Conservation (phyloP, 2,888 invertebrate species). For the Homarus gammarus region DNA sequence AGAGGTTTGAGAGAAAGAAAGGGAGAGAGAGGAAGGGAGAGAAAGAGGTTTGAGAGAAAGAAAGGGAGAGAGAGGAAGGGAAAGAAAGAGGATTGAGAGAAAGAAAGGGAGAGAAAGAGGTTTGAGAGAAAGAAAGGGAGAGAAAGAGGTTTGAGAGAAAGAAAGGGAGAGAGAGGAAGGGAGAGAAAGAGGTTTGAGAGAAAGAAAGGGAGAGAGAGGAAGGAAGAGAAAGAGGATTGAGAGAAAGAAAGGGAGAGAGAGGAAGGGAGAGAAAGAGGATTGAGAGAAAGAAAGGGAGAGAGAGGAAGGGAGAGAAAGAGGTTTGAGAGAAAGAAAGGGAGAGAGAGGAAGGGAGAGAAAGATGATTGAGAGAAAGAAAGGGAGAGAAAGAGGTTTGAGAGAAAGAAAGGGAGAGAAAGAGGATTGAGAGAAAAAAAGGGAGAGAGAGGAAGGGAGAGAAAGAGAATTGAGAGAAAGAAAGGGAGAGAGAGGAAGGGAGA, state of each 20-base stretch:
- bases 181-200: neutral
- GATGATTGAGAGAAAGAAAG: too few relatives aligned
- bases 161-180: neutral
- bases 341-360: too few relatives aligned
- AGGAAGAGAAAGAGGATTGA: neutral
- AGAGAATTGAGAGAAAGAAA: neutral
- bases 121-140: too few relatives aligned
- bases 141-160: neutral
- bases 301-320: too few relatives aligned
- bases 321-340: neutral
- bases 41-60: neutral
- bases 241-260: neutral
- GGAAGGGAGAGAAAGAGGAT: neutral
- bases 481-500: neutral
- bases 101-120: neutral
- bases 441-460: neutral
- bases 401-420: neutral
- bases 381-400: neutral
- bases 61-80: neutral
- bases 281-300: neutral
- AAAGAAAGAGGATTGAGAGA: neutral
- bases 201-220: neutral
- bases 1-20: neutral
- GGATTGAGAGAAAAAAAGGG: neutral
- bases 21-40: too few relatives aligned